Evolutionary conservation across 2,797 vertebrate genomes (phyloP).

Genomic region (Micrastur ruficollis): DNA sequence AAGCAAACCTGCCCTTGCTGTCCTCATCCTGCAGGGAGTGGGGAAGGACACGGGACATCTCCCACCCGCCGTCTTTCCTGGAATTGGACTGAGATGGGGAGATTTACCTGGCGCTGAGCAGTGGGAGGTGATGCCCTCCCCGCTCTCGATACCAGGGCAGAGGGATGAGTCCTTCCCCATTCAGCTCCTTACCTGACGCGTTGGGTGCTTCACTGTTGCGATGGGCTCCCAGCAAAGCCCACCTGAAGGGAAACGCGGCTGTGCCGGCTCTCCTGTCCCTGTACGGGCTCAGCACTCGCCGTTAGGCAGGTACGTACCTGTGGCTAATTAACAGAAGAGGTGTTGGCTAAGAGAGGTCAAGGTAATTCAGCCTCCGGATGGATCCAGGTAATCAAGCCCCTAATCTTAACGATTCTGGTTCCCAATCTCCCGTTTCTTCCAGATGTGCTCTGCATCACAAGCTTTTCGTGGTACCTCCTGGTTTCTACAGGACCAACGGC

Average conservation of each 20-base stretch:
- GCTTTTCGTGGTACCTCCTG: not conserved
- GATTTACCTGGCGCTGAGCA: not conserved
- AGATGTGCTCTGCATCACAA: not conserved
- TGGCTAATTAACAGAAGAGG: not conserved
- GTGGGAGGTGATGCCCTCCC: not conserved
- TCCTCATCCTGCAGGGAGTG: not conserved
- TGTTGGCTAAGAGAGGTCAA: not conserved
- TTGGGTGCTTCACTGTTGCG: not conserved
- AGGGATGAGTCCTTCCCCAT: not conserved
- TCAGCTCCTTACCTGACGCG: accelerated
- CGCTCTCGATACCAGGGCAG: accelerated
- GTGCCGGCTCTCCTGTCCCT: not conserved
- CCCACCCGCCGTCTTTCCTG: not conserved
- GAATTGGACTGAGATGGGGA: accelerated
- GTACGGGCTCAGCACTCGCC: not conserved
- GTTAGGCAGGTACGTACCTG: not conserved
- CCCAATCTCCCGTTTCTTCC: not conserved
- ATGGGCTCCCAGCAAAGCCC: not conserved
- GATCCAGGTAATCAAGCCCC: not conserved
- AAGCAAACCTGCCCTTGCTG: accelerated
- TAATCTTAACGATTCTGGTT: accelerated
- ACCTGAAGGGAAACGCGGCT: not conserved
- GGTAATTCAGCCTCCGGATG: not conserved
- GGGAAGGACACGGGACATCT: not conserved
- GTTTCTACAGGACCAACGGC: not conserved